A percentile compares a stretch with the other conserved stretches of the same genome.
Conservation (phyloP, 2,797 vertebrate species). For the Sciurus vulgaris region DNA sequence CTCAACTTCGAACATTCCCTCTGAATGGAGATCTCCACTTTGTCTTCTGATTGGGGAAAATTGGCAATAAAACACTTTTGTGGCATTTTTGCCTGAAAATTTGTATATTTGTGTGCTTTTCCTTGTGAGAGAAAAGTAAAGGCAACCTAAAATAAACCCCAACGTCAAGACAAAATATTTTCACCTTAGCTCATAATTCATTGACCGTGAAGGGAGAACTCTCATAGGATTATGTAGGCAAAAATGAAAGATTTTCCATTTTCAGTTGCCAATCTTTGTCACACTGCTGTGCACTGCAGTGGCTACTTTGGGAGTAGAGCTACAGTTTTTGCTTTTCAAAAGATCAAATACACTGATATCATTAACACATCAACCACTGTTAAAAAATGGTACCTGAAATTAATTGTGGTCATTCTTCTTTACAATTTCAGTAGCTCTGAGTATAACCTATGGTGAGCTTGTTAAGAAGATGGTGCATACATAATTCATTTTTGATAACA, state of each 20-base stretch:
- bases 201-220: constrained; percentile 33
- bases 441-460: constrained; percentile 10
- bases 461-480: not conserved
- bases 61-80: not conserved
- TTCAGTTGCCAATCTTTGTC: constrained; percentile 31
- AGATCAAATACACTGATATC: constrained; percentile 64
- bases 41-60: not conserved
- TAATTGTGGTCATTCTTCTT: constrained; percentile 45
- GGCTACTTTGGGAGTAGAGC: constrained; percentile 52
- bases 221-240: not conserved
- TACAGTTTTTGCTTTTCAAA: constrained; percentile 73
- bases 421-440: constrained; percentile 33
- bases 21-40: not conserved
- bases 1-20: not conserved
- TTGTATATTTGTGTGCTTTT: not conserved
- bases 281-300: constrained; percentile 33
- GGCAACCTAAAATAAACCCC: constrained; percentile 8
- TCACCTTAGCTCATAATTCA: constrained; percentile 51
- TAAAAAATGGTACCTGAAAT: constrained; percentile 59
- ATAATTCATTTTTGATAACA: constrained; percentile 62
- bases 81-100: not conserved
- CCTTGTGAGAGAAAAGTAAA: constrained; percentile 49
- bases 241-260: constrained; percentile 64
- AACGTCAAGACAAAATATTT: constrained; percentile 34
- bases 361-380: constrained; percentile 39